A percentile compares a stretch with the other conserved stretches of the same genome.
phyloP scores from a whole-genome alignment of 2,888 invertebrate genomes.

The Parnassius glacialis region DNA sequence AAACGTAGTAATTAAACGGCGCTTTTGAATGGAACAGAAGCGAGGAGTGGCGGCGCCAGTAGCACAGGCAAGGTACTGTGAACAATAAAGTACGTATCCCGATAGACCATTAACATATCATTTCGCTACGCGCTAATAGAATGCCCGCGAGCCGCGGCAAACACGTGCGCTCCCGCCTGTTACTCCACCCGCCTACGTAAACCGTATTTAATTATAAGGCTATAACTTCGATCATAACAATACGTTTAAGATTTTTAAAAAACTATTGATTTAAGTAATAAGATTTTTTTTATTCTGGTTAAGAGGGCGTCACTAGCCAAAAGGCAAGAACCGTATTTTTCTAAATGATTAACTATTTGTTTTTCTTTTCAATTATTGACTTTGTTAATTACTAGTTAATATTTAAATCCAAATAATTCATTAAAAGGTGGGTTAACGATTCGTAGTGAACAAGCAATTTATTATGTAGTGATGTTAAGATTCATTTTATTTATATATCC shows the following conservation, averaged over 20 bases:
- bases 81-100: conserved; percentile 66
- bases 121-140: conserved; percentile 62
- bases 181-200: conserved; percentile 24
- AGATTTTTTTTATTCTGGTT: background rate
- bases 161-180: conserved; percentile 34
- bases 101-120: conserved; percentile 70
- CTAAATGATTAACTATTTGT: no score
- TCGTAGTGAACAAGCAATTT: no score
- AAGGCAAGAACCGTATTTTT: background rate
- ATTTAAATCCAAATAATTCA: background rate
- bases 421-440: background rate
- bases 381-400: background rate
- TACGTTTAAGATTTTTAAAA: conserved; percentile 10
- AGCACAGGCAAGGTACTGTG: conserved; percentile 39
- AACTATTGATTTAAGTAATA: conserved; percentile 16
- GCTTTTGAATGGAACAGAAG: conserved; percentile 20
- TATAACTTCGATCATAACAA: conserved; percentile 21
- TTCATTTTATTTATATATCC: no score
- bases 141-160: conserved; percentile 48
- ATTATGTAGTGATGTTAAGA: no score
- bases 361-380: conserved; percentile 5
- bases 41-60: conserved; percentile 27
- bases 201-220: conserved; percentile 27
- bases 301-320: conserved; percentile 3
- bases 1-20: conserved; percentile 22